Percentiles rank a stretch among this genome's conserved stretches.
phyloP scores from a whole-genome alignment of 2,888 invertebrate species.

The Abrostola tripartita region DNA sequence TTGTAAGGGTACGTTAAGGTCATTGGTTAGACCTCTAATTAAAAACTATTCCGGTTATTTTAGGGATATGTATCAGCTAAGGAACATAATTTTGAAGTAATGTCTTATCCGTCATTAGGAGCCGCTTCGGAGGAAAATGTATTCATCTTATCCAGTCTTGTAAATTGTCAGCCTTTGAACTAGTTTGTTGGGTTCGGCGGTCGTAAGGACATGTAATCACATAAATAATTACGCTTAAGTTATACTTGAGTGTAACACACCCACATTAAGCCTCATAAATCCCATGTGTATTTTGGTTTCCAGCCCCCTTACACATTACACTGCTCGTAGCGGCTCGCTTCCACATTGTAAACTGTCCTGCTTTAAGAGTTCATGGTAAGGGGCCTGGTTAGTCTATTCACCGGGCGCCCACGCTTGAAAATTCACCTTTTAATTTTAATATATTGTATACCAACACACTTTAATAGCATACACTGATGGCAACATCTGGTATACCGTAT shows the following conservation, averaged over 20 bases:
- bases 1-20: background rate
- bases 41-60: background rate
- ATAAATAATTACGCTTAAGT: too few species aligned
- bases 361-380: too few species aligned
- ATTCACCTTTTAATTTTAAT: background rate
- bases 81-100: background rate
- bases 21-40: background rate
- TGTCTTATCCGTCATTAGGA: background rate
- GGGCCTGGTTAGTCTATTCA: too few species aligned
- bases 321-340: too few species aligned
- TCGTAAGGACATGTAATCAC: too few species aligned
- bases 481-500: conserved; percentile 1
- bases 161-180: background rate
- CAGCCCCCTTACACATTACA: too few species aligned
- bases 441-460: background rate
- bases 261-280: too few species aligned
- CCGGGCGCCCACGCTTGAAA: background rate
- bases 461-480: background rate
- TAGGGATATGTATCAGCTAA: background rate
- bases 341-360: too few species aligned
- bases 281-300: too few species aligned
- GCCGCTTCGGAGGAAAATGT: background rate
- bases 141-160: background rate
- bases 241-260: too few species aligned
- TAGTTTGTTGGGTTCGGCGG: too few species aligned